Conservation (phyloP, 2,888 invertebrate species). For the Dinocampus coccinellae region DNA sequence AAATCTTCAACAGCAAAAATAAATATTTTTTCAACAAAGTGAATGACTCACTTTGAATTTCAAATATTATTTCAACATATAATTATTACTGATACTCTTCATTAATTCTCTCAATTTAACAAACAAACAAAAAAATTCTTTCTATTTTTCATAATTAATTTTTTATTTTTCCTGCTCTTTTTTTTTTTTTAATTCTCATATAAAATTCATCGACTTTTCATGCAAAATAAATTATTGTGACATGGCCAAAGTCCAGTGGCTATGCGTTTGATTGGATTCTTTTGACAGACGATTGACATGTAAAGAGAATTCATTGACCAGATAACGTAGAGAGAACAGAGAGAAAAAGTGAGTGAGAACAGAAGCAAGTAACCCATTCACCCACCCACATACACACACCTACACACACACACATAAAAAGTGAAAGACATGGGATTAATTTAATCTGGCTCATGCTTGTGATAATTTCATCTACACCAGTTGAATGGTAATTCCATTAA, state of each 20-base stretch:
- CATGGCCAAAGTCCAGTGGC: not conserved
- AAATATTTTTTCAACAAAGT: too few species aligned
- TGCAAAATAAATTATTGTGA: not conserved
- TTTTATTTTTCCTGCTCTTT: not conserved
- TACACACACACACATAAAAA: too few species aligned
- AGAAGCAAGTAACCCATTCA: too few species aligned
- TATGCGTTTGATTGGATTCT: conserved; percentile 11
- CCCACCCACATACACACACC: too few species aligned
- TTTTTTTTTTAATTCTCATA: not conserved
- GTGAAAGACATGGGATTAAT: not conserved
- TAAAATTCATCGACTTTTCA: not conserved
- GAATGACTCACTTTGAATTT: too few species aligned
- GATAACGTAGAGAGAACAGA: not conserved
- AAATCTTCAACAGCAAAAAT: not conserved
- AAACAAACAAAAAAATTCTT: not conserved
- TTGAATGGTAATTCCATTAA: conserved; percentile 14
- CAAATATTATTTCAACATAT: too few species aligned
- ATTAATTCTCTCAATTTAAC: too few species aligned
- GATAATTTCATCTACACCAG: not conserved
- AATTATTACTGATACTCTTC: too few species aligned
- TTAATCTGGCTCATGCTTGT: not conserved
- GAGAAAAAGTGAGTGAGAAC: not conserved
- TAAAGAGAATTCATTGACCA: not conserved
- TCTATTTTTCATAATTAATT: not conserved
- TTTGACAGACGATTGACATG: not conserved